Evolutionary conservation across 2,888 invertebrate species (phyloP).

Genomic region (Ellobium chinense): DNA sequence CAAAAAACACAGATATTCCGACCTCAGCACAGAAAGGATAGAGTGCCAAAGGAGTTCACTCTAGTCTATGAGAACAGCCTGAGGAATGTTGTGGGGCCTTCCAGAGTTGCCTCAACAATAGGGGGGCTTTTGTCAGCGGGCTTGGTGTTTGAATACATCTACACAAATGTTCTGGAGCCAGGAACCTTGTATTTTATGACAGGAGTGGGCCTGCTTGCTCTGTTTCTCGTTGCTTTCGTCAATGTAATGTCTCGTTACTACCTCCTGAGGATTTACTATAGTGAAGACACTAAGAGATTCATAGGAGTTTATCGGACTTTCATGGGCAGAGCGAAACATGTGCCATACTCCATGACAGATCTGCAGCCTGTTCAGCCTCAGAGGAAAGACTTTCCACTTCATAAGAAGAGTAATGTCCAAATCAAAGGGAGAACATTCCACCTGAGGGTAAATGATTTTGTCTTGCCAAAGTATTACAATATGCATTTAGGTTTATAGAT

Average conservation of each 20-base stretch:
- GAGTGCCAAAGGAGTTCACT: slow-evolving; percentile 5
- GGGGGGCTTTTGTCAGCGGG: not conserved
- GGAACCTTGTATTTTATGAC: not conserved
- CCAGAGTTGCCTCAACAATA: not conserved
- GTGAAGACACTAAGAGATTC: not conserved
- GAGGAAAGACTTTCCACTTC: not conserved
- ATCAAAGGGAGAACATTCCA: slow-evolving; percentile 2
- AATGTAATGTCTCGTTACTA: slow-evolving; percentile 18
- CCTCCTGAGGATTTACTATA: not conserved
- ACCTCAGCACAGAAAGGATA: slow-evolving; percentile 22
- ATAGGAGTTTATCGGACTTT: slow-evolving; percentile 22
- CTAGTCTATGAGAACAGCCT: slow-evolving; percentile 23
- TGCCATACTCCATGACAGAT: slow-evolving; percentile 14
- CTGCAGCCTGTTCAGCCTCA: not conserved
- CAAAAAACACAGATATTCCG: not conserved
- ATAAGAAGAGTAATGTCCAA: slow-evolving; percentile 8
- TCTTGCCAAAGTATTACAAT: slow-evolving; percentile 38
- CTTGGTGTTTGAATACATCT: not conserved
- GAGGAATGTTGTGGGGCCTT: slow-evolving; percentile 4
- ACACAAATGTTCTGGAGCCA: not conserved
- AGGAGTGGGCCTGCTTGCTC: not conserved
- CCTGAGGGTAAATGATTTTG: slow-evolving; percentile 19
- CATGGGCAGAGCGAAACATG: slow-evolving; percentile 1
- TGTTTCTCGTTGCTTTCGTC: not conserved
- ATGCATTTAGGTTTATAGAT: slow-evolving; percentile 24